Percentiles rank a stretch among this genome's conserved stretches.
phyloP scores from a whole-genome alignment of 2,113 vertebrate genomes.

The Antechinus stuartii region DNA sequence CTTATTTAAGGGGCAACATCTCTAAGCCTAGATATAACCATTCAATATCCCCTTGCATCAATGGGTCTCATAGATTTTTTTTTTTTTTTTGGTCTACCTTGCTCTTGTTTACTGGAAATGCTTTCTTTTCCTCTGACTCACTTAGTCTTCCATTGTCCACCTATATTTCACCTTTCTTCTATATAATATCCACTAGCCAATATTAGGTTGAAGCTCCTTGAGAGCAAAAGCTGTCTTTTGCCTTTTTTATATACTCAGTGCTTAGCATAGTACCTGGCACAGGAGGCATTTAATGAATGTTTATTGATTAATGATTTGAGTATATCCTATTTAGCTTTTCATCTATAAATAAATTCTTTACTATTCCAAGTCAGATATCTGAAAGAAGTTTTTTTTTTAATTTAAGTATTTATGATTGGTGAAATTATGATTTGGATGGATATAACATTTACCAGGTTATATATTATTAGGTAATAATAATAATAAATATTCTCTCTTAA shows the following conservation, averaged over 20 bases:
- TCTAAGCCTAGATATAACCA: background rate
- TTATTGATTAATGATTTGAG: background rate
- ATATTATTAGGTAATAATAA: background rate
- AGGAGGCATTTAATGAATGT: background rate
- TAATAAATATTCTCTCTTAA: background rate
- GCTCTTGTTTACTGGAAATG: background rate
- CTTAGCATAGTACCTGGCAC: background rate
- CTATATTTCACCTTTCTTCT: background rate
- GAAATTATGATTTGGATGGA: background rate
- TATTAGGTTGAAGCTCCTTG: background rate
- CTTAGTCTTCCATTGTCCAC: background rate
- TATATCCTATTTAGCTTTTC: background rate
- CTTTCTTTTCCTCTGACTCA: background rate
- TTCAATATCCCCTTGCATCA: background rate
- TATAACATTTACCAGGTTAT: slow-evolving; percentile 12
- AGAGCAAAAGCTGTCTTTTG: background rate
- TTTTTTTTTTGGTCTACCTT: background rate
- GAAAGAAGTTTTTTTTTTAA: background rate
- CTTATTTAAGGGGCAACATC: background rate
- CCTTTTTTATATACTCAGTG: background rate
- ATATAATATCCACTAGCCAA: background rate
- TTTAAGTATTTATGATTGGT: background rate
- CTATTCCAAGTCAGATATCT: background rate
- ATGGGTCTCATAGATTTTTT: background rate
- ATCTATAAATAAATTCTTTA: background rate